Base-by-base conservation (phyloP, 2,888 invertebrate genomes). In the Leptinotarsa tumamoca region DNA sequence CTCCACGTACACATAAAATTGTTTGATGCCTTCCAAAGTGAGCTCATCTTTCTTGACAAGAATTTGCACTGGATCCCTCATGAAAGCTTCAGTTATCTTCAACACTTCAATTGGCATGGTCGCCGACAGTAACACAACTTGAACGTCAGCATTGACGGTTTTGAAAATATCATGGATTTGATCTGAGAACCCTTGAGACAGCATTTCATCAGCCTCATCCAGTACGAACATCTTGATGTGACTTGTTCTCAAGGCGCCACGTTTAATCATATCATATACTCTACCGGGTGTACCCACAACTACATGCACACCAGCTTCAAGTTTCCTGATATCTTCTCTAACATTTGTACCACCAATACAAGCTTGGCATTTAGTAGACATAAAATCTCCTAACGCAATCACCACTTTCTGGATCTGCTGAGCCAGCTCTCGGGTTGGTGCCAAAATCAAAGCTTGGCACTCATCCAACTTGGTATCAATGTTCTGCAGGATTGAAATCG, bases 161-260 rank as follows among this genome's bases (percentile, higher is more conserved):
- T 95, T 96, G 90, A 99, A 99, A 79, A 99, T 98, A 90, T 99
- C 98, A 88, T 99, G 97, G 88, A 99, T 99, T 90, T 99, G 99
- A 90, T 99, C 99, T 90, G 99, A 99, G 90, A 99, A 99, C 88
- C 98, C 94, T 88, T 99, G 94, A 69, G 98, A 98, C 89, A 99
- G 94, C 99, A 99, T 99, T 90, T 99, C 99, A 90, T 99, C 99
- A 84, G 99, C 99, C 90, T 99, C 99, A 89, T 99, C 99, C 85
- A 99, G 92, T 67, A 99, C 99, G 89, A 99, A 99, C 89, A 99
- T 94, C 90, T 97, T 98, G 87, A 99, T 99, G 83, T 92, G 91
- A 85, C 92, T 93, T 79, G 98, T 95, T 83, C 96, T 93, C 80
- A 98, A 90, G 66, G 97, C 96, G 84, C 96, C 93, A 84, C 99